phyloP scores from a whole-genome alignment of 2,888 invertebrate species.

The Iphiclides podalirius region DNA sequence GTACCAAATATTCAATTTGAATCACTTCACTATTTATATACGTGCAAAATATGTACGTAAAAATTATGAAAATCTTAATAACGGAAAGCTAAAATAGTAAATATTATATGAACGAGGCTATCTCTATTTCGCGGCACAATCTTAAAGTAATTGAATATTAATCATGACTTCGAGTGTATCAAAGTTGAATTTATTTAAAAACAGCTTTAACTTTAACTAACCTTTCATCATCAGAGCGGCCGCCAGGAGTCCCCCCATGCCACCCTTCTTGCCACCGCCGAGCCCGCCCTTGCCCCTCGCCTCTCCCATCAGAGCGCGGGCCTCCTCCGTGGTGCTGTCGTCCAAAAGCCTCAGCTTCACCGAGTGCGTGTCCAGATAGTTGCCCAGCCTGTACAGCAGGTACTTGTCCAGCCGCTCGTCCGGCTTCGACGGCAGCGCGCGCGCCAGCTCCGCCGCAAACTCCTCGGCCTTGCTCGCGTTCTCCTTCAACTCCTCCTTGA shows the following conservation, averaged over 20 bases:
- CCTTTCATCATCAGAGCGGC: slow-evolving; percentile 84
- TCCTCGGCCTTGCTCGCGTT: slow-evolving; percentile 83
- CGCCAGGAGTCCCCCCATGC: slow-evolving; percentile 74
- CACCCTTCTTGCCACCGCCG: slow-evolving; percentile 71
- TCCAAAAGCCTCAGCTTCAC: slow-evolving; percentile 86
- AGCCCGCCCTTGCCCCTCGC: slow-evolving; percentile 74
- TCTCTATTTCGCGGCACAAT: too few relatives aligned
- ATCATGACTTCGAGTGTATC: too few relatives aligned
- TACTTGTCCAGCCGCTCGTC: slow-evolving; percentile 88
- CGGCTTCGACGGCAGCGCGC: slow-evolving; percentile 87
- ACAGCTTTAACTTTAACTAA: too few relatives aligned
- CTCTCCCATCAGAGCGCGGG: slow-evolving; percentile 77
- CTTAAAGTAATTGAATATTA: too few relatives aligned
- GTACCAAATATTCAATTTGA: too few relatives aligned
- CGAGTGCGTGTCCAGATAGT: slow-evolving; percentile 86
- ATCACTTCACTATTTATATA: too few relatives aligned
- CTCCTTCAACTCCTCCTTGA: slow-evolving; percentile 78
- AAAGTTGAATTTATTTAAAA: too few relatives aligned
- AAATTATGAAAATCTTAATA: too few relatives aligned
- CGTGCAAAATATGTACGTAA: too few relatives aligned
- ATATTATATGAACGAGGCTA: too few relatives aligned
- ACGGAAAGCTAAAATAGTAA: too few relatives aligned
- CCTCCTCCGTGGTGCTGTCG: slow-evolving; percentile 79
- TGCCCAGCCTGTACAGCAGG: slow-evolving; percentile 84
- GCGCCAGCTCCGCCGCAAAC: slow-evolving; percentile 85